Evolutionary conservation across 2,797 vertebrate genomes (phyloP).

Genomic region (Masticophis lateralis): DNA sequence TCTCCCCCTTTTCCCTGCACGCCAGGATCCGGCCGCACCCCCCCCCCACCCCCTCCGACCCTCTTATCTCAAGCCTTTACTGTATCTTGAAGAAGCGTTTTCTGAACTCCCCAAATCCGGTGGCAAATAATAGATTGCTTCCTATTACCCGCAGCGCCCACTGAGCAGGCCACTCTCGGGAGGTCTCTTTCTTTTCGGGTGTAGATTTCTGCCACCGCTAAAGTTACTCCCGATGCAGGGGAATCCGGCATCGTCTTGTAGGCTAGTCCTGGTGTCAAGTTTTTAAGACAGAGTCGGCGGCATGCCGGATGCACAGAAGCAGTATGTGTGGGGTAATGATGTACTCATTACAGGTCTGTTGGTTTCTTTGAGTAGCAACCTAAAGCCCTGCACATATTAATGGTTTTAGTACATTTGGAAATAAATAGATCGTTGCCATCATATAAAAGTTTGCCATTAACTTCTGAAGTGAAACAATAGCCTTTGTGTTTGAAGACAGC

Average conservation of each 20-base stretch:
- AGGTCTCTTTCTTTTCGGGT: background rate
- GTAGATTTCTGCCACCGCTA: too few species aligned
- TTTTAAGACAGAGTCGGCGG: background rate
- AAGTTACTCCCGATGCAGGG: background rate
- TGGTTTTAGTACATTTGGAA: background rate
- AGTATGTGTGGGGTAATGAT: too few species aligned
- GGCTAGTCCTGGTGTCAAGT: background rate
- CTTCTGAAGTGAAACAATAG: background rate
- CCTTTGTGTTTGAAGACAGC: background rate
- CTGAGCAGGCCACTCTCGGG: fast-evolving
- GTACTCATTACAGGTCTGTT: background rate
- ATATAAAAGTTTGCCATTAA: background rate
- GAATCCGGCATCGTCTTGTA: background rate
- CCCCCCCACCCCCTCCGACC: background rate
- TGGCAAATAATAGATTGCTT: too few species aligned
- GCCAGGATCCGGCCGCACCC: too few species aligned
- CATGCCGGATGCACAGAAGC: too few species aligned
- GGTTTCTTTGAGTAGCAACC: background rate
- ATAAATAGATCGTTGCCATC: background rate
- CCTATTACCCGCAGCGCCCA: background rate
- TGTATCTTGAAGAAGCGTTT: background rate
- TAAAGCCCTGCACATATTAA: background rate
- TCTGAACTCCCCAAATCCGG: background rate
- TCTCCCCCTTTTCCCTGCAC: background rate
- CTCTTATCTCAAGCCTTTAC: background rate